Evolutionary conservation across 2,113 vertebrate genomes (phyloP), one percentile per base, ranked within the genome.

Genomic region (Scortum barcoo): DNA sequence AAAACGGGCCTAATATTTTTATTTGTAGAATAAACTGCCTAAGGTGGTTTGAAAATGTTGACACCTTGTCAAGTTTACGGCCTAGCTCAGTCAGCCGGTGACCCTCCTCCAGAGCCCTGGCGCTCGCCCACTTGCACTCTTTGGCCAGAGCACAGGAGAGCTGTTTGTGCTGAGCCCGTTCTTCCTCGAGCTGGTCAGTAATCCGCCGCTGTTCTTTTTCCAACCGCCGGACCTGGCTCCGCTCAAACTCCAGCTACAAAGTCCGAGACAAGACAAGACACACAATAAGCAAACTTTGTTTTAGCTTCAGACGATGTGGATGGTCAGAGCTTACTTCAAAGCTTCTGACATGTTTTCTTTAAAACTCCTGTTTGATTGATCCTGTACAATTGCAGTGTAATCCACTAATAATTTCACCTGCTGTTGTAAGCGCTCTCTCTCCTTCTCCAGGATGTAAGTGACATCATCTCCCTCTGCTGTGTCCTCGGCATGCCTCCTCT

Each of bases 361-460:
- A 62, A 78, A 9, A 44, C 58, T 61, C 9, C n/a, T 53, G 1
- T 46, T 0, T 54, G 24, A 53, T 71, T 33, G 10, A 51, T 13
- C 2, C 9, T 24, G 54, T 19, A 44, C 30, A 54, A 17, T 61
- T 54, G 26, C 20, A n/a, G 11, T 58, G 61, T 19, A 33, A 5
- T 56, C 57, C 5, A 50, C 17, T 56, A 3, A 60, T 40, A 40
- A 54, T 56, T 50, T 66, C 33, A 99, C 98, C 97, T 99, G 97
- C 74, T 99, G 98, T 16, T 97, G 97, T 85, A 99, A 95, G 10
- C 98, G 94, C 92, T 99, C 98, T 75, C 97, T 87, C 75, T 99
- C 97, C 89, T 99, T 99, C 94, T 99, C 98, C 88, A 99, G 94
- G 95, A 99, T 98, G 92, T 97, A 99, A 22, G 98, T 99, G 94